Evolutionary conservation across 2,113 vertebrate genomes (phyloP), one percentile per base, ranked within the genome.

Genomic region (Elachura formosa): DNA sequence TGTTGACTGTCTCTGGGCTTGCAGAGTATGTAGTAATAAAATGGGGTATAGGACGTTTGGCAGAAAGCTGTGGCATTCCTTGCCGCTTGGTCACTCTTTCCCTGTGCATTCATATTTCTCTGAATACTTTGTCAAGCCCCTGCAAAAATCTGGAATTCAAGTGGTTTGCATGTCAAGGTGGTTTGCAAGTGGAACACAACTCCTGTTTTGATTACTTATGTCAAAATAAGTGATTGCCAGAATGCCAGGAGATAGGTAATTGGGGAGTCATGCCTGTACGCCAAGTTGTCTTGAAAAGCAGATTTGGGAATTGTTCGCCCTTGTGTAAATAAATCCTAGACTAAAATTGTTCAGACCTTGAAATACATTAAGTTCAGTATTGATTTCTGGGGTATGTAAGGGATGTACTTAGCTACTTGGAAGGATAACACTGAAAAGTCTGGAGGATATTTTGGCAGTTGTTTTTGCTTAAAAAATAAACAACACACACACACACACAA

Each of bases 371-470:
- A 74, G 48, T 38, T 56, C 29, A 86, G 15, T 9, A 71, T 86
- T 84, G 69, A 64, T 80, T 67, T 79, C 80, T 33, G 7, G 18
- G 16, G 6, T 54, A 24, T 21, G 12, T 41, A 33, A 49, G 45
- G 6, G 72, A 64, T 31, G 34, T n/a, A 21, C 22, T 45, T 56
- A 51, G 64, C 13, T 69, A 16, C 10, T 68, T 46, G 2, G 17
- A 83, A 81, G 3, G 8, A 26, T 46, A 72, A 46, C 8, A 28
- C 9, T 69, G 33, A 41, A 5, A 87, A 59, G 6, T 52, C 10
- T 26, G 4, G 6, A 3, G 2, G 2, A 0, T 1, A 3, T n/a
- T 38, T 58, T 34, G 9, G 5, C 45, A 6, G 9, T 23, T 12
- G 4, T 14, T 52, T 71, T 28, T 45, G 34, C 26, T 33, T 61